Percentiles rank a stretch among this genome's conserved stretches.
Evolutionary conservation across 2,797 vertebrate genomes (phyloP).

Genomic region (Etheostoma nigrum): DNA sequence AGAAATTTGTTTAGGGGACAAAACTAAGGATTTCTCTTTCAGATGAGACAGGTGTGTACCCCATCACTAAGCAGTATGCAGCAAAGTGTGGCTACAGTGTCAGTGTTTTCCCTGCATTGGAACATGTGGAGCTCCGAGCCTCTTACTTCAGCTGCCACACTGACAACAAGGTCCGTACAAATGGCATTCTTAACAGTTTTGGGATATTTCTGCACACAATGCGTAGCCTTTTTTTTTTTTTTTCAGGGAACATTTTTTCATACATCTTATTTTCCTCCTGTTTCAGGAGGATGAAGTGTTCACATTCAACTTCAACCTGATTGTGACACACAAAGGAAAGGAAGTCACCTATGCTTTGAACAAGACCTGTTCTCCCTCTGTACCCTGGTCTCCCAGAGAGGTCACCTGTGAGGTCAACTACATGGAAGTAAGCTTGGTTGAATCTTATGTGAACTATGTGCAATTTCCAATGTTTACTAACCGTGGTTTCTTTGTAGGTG

Average conservation of each 20-base stretch:
- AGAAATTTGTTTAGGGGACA: no score
- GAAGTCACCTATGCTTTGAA: conserved; percentile 61
- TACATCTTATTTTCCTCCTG: background rate
- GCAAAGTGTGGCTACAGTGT: conserved; percentile 80
- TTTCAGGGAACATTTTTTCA: no score
- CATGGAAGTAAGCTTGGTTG: conserved; percentile 80
- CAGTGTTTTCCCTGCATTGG: conserved; percentile 30
- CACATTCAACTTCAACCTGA: conserved; percentile 74
- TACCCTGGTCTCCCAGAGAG: conserved; percentile 79
- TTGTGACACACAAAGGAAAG: conserved; percentile 50
- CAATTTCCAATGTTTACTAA: no score
- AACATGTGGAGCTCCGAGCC: conserved; percentile 66
- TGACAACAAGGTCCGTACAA: conserved; percentile 54
- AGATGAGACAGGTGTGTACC: conserved; percentile 60
- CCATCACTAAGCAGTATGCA: conserved; percentile 59
- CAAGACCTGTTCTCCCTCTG: conserved; percentile 71
- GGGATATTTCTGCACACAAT: no score
- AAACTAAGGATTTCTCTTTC: background rate
- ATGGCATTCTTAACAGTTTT: no score
- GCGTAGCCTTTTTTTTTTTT: no score
- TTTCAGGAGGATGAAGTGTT: conserved; percentile 75
- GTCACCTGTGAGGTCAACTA: conserved; percentile 84
- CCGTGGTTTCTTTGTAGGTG: conserved; percentile 47
- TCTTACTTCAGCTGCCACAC: conserved; percentile 85
- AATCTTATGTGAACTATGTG: accelerated